Conservation (phyloP, 2,888 invertebrate genomes). For the Stomorhina lunata region DNA sequence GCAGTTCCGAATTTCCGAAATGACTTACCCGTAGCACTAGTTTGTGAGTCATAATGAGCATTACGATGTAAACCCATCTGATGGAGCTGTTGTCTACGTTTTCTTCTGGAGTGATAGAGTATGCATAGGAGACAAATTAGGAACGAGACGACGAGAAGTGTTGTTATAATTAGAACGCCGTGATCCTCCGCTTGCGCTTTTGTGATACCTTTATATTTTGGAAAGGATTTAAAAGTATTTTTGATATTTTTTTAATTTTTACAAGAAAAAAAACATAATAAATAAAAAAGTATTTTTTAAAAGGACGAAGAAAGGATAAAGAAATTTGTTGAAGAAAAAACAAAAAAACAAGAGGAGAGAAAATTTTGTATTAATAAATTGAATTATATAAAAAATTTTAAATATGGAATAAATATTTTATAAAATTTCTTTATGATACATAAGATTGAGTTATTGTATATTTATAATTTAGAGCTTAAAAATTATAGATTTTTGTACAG, state of each 20-base stretch:
- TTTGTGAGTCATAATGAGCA: slow-evolving; percentile 80
- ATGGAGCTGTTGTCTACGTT: slow-evolving; percentile 79
- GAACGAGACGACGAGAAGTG: slow-evolving; percentile 80
- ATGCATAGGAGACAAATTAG: slow-evolving; percentile 81
- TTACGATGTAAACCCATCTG: slow-evolving; percentile 80
- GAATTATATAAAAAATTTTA: slow-evolving; percentile 8
- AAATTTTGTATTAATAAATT: slow-evolving; percentile 30
- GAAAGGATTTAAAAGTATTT: slow-evolving; percentile 45
- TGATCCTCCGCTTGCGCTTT: slow-evolving; percentile 80
- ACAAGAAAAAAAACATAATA: not conserved
- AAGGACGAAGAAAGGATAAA: slow-evolving; percentile 3
- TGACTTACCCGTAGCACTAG: slow-evolving; percentile 79
- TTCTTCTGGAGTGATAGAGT: slow-evolving; percentile 81
- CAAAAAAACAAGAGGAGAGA: slow-evolving; percentile 37
- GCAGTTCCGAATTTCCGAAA: not conserved
- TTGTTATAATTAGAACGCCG: slow-evolving; percentile 80
- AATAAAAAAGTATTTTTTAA: slow-evolving; percentile 1
- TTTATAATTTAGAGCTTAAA: slow-evolving; percentile 12
- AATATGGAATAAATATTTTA: slow-evolving; percentile 24
- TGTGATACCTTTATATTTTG: slow-evolving; percentile 78
- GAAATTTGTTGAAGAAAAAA: slow-evolving; percentile 46
- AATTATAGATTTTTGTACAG: slow-evolving; percentile 7
- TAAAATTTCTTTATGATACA: slow-evolving; percentile 34
- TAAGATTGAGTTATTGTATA: slow-evolving; percentile 7
- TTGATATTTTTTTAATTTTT: slow-evolving; percentile 1